Conservation (phyloP, 2,797 vertebrate genomes). For the Acrocephalus scirpaceus region DNA sequence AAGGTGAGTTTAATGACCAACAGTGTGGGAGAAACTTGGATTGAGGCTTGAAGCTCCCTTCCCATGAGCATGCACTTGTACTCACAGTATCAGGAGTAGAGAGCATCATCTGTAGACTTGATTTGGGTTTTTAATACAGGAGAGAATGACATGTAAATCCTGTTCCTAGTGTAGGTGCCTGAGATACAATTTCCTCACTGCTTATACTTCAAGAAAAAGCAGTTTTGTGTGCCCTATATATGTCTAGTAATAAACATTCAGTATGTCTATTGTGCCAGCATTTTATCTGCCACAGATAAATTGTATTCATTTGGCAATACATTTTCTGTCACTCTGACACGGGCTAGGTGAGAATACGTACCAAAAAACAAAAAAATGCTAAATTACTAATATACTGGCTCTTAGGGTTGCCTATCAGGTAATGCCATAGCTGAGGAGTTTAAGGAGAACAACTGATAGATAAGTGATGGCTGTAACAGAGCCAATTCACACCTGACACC, state of each 20-base stretch:
- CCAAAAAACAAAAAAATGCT: not conserved
- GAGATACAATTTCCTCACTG: not conserved
- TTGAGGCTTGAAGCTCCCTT: not conserved
- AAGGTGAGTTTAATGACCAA: conserved; percentile 80
- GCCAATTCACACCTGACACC: not conserved
- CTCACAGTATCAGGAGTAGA: not conserved
- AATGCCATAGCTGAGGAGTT: not conserved
- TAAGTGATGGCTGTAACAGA: not conserved
- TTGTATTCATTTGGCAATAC: not conserved
- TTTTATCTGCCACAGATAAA: not conserved
- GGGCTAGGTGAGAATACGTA: not conserved
- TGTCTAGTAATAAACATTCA: not conserved
- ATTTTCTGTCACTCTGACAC: not conserved
- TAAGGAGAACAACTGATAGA: not conserved
- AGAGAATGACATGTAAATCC: not conserved
- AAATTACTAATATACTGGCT: not conserved
- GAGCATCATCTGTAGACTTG: not conserved
- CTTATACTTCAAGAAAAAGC: not conserved
- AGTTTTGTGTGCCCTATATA: not conserved
- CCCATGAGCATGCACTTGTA: not conserved
- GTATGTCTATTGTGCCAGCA: not conserved
- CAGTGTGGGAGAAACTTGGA: not conserved
- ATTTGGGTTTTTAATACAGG: not conserved
- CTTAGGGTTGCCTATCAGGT: not conserved
- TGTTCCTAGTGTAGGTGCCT: not conserved